These are phyloP conservation scores for Syngnathus typhle DNA, from an alignment of 2,113 vertebrate genomes.

Conservation along the genomic window DNA sequence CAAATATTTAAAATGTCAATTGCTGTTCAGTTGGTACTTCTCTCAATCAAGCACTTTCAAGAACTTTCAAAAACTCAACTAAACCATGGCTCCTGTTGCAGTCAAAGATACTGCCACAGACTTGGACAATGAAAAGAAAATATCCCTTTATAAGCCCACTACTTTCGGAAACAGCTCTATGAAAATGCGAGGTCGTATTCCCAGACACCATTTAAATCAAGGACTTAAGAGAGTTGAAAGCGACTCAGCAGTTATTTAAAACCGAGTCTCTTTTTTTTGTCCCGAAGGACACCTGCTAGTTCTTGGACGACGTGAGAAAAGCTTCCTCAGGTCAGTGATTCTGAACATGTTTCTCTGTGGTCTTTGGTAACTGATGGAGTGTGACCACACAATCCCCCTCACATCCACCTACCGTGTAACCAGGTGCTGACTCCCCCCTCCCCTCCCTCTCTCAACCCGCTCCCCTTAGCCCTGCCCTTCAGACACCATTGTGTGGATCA, in stretches of 20 bases:
- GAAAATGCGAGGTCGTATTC: neutral
- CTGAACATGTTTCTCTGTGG: slow-evolving; percentile 16
- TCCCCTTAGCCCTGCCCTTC: slow-evolving; percentile 55
- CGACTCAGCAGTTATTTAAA: neutral
- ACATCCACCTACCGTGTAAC: slow-evolving; percentile 34
- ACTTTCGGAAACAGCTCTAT: neutral
- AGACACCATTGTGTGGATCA: slow-evolving; percentile 57
- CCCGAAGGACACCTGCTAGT: neutral
- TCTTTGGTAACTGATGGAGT: slow-evolving; percentile 41
- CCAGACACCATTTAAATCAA: neutral
- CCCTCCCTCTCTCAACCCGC: slow-evolving; percentile 15
- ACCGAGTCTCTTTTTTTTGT: neutral
- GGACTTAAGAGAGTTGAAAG: neutral
- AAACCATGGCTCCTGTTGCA: too few relatives aligned
- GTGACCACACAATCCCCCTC: slow-evolving; percentile 36
- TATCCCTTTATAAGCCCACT: too few relatives aligned
- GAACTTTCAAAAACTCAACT: too few relatives aligned
- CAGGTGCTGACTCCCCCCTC: slow-evolving; percentile 49
- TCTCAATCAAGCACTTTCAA: too few relatives aligned
- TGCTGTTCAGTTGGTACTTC: too few relatives aligned
- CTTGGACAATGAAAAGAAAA: too few relatives aligned
- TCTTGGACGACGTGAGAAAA: slow-evolving; percentile 12
- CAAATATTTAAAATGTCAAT: too few relatives aligned
- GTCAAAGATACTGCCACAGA: too few relatives aligned
- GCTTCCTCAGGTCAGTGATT: slow-evolving; percentile 29